phyloP scores from a whole-genome alignment of 1,140 invertebrate genomes.

The Zaprionus lachaisei region DNA sequence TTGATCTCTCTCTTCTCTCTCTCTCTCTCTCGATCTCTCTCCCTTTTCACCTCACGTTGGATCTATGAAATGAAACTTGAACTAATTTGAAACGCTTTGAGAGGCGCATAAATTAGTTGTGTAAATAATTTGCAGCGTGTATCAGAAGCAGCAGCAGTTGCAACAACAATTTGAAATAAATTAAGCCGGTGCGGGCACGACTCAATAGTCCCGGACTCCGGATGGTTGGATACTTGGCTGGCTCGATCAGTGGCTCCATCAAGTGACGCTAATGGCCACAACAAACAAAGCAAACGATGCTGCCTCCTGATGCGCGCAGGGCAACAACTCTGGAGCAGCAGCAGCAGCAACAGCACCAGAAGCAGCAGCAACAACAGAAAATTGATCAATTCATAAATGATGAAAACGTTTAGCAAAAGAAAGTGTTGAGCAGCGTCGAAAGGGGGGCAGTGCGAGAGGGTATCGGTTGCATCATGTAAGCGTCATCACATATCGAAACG shows the following conservation, averaged over 20 bases:
- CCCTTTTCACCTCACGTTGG: neutral
- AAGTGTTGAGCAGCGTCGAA: constrained; percentile 56
- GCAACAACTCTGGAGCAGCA: constrained; percentile 40
- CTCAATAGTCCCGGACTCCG: constrained; percentile 17
- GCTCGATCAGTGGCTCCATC: constrained; percentile 47
- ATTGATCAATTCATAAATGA: constrained; percentile 83
- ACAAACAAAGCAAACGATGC: constrained; percentile 80
- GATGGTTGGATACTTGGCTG: constrained; percentile 6
- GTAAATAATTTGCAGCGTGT: constrained; percentile 62
- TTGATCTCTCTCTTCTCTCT: neutral
- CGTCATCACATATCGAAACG: constrained; percentile 74
- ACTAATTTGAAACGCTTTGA: constrained; percentile 60
- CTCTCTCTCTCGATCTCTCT: neutral
- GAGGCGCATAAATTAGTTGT: constrained; percentile 73
- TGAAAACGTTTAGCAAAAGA: constrained; percentile 79
- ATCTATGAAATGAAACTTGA: neutral
- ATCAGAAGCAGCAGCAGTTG: constrained; percentile 36
- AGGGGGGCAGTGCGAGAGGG: neutral
- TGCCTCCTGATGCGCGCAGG: constrained; percentile 56
- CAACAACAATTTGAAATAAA: constrained; percentile 81
- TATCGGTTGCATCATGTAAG: constrained; percentile 21
- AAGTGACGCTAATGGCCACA: constrained; percentile 80
- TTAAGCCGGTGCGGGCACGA: constrained; percentile 57
- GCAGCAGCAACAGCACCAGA: constrained; percentile 13
- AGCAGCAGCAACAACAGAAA: constrained; percentile 60